Evolutionary conservation across 2,113 vertebrate genomes (phyloP), one percentile per base, ranked within the genome.

Genomic region (Synchiropus splendidus): DNA sequence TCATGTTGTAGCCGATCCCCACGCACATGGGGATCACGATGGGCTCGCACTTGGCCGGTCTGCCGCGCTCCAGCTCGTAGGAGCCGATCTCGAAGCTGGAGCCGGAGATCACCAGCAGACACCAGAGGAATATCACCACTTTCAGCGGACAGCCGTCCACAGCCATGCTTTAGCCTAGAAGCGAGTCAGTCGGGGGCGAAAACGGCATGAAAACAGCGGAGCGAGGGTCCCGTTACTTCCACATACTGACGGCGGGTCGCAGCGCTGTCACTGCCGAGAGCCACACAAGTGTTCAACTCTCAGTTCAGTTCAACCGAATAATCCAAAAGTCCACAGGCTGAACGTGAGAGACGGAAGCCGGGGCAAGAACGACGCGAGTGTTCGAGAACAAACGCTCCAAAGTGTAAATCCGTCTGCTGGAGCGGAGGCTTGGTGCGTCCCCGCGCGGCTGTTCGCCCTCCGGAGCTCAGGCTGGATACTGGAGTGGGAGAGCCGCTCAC

Each of bases 1-100:
- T 98, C 74, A 92, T 82, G 85, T 98, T 98, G 88, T 98, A 98
- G 61, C 95, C 95, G 66, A 98, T 98, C 27, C 91, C 93, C 62
- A 86, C 85, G 79, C 95, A 98, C 95, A 98, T 94, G 48, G 92
- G 90, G 70, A 98, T 98, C 70, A 74, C 73, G 64, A 98, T 87
- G 53, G 89, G 85, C 81, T 98, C 90, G 62, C 94, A 98, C 67
- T 91, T 89, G 36, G 89, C 90, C n/a, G 86, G 90, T 52, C 87
- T 74, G 45, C 86, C 89, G 41, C 90, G 85, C 55, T 92, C 89
- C 36, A 87, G 83, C 50, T 96, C 92, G 67, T 91, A 88, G 31
- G 85, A 85, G 42, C 83, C 86, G 12, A 94, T 90, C 72, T 93
- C 94, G 67, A 93, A 78, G 39, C 83, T 81, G 63, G 76, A 83